Percentiles rank a stretch among this genome's conserved stretches.
These are phyloP conservation scores for Natator depressus DNA, from an alignment of 2,113 vertebrate species.

Conservation along the genomic window DNA sequence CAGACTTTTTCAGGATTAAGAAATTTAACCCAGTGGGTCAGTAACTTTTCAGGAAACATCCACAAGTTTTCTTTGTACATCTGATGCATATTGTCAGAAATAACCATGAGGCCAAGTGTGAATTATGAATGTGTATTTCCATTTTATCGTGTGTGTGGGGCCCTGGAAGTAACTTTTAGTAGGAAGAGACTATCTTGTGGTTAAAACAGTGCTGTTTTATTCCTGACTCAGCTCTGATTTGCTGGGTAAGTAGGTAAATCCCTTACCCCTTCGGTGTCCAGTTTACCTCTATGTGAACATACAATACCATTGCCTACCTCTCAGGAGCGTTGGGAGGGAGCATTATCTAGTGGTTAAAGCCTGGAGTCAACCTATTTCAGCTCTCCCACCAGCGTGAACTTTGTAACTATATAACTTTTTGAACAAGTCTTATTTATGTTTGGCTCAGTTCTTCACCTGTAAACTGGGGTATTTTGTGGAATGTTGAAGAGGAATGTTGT, in stretches of 20 bases:
- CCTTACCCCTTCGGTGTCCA: background rate
- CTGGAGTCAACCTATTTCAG: background rate
- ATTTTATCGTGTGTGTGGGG: background rate
- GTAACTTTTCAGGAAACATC: background rate
- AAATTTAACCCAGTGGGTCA: rapidly evolving
- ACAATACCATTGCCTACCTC: rapidly evolving
- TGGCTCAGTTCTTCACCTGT: background rate
- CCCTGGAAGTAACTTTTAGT: rapidly evolving
- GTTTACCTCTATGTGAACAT: background rate
- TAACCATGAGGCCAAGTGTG: background rate
- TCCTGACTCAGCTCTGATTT: background rate
- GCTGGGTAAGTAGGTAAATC: background rate
- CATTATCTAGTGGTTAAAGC: background rate
- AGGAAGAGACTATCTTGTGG: background rate
- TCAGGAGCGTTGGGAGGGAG: background rate
- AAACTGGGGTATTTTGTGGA: too few species aligned
- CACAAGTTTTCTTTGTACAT: background rate
- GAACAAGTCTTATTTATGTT: background rate
- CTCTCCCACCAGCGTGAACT: background rate
- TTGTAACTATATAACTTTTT: background rate
- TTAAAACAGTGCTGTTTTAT: background rate
- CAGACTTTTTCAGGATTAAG: background rate
- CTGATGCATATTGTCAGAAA: background rate
- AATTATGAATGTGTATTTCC: background rate
- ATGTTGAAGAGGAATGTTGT: rapidly evolving